These are phyloP conservation scores for Rhinatrema bivittatum DNA, from an alignment of 2,797 vertebrate species.

Conservation along the genomic window DNA sequence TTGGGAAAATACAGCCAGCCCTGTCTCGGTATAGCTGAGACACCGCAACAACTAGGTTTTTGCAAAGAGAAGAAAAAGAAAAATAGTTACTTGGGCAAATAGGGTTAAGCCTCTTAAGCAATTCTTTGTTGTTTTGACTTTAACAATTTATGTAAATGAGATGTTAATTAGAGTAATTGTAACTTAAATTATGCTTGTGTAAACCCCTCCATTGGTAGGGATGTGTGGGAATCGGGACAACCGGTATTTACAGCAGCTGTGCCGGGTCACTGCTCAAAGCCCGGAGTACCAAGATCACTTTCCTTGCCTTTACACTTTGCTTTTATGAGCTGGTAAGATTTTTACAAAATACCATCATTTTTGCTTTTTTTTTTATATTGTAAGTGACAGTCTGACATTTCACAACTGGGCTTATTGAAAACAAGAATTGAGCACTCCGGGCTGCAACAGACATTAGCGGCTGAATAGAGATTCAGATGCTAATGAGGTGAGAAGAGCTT, in stretches of 20 bases:
- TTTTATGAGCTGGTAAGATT: constrained; percentile 80
- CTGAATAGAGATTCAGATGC: constrained; percentile 88
- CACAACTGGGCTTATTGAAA: constrained; percentile 76
- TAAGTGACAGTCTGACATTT: constrained; percentile 78
- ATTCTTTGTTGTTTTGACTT: constrained; percentile 82
- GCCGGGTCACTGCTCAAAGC: constrained; percentile 67
- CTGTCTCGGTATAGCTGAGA: constrained; percentile 14
- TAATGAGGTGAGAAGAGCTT: constrained; percentile 81
- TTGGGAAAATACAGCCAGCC: too few relatives aligned
- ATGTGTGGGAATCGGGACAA: constrained; percentile 83
- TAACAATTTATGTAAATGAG: constrained; percentile 96
- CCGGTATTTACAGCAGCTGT: constrained; percentile 75
- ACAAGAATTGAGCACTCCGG: constrained; percentile 74
- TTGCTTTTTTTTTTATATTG: constrained; percentile 73
- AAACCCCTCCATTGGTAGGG: constrained; percentile 78
- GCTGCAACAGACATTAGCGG: constrained; percentile 79
- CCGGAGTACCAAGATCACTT: constrained; percentile 68
- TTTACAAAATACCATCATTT: constrained; percentile 78
- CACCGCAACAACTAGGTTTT: constrained; percentile 60
- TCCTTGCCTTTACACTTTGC: constrained; percentile 76
- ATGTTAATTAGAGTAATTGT: constrained; percentile 92
- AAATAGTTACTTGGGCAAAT: constrained; percentile 76
- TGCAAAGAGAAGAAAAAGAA: constrained; percentile 53
- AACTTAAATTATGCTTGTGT: constrained; percentile 87
- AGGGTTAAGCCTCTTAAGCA: constrained; percentile 80